Base-by-base conservation (phyloP, 2,113 vertebrate species). In the Tichodroma muraria region DNA sequence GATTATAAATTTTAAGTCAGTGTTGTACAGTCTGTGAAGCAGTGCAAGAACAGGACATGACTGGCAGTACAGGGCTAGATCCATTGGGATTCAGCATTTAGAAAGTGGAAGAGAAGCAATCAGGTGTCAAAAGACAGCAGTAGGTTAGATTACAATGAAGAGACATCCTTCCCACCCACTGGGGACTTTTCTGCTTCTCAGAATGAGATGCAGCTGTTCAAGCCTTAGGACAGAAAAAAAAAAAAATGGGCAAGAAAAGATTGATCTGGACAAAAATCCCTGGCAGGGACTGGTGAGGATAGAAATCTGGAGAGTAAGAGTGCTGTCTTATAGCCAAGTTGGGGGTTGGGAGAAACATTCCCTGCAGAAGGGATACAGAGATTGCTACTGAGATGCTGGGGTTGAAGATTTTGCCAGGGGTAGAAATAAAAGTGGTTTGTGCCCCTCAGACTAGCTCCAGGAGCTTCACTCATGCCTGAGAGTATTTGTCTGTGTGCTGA, bases 151-250 rank as follows among this genome's bases (percentile, higher is more conserved):
- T 68, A 80, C 79, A 68, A 47, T 20, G 42, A 75, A 31, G 50
- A 95, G 80, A 75, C 52, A 89, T 73, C 35, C 47, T 80, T 94
- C 57, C 37, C 54, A 37, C 42, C 45, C 75, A 80, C 75, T 61
- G 45, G 71, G 45, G 82, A 80, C 61, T 65, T 76, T n/a, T 82
- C 61, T 92, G 16, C 72, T 94, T 54, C 72, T 84, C 64, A 90
- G 35, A 90, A 93, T 84, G 84, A 94, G 56, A 75, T 94, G 73
- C 91, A 92, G 93, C 80, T 94, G 85, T 95, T 88, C 56, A 90
- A 64, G 38, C 37, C 33, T 92, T 75, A 86, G 64, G 72, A 90
- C 13, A 69, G 24, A n/a, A 72, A 49, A 30, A 59, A 61, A 56
- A 35, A 25, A 45, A 42, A n/a, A n/a, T n/a, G 25, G 2, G 10